Evolutionary conservation across 2,113 vertebrate genomes (phyloP).

Genomic region (Macheiramphus alcinus): DNA sequence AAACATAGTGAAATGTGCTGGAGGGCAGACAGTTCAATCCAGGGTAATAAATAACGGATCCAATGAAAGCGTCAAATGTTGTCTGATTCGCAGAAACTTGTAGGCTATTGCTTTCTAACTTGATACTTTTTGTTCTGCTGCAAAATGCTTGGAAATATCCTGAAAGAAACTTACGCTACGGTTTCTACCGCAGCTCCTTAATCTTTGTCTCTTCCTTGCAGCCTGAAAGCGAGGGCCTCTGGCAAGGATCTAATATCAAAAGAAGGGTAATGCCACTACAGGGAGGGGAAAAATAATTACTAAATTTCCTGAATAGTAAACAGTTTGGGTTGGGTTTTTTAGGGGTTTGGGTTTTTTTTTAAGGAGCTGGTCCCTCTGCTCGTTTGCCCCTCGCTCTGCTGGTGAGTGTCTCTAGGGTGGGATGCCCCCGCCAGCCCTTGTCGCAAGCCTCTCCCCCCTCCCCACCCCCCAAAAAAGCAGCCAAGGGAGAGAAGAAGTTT

Average conservation of each 20-base stretch:
- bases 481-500: not conserved
- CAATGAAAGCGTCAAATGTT: not conserved
- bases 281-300: conserved; percentile 26
- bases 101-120: not conserved
- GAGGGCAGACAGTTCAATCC: not conserved
- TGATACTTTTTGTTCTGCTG: not conserved
- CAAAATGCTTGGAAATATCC: not conserved
- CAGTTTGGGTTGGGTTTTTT: not conserved
- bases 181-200: not conserved
- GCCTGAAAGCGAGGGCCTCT: not conserved
- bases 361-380: not conserved
- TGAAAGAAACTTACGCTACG: not conserved
- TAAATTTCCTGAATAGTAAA: conserved; percentile 61
- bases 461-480: not conserved
- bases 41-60: not conserved
- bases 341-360: not conserved
- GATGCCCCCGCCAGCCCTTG: not conserved
- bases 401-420: not conserved
- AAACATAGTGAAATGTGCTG: not conserved
- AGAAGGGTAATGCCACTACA: conserved; percentile 28
- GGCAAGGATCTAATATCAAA: conserved; percentile 58
- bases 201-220: conserved; percentile 22
- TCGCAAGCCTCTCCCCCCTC: not conserved
- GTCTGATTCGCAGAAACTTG: not conserved
- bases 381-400: not conserved